Conservation (phyloP, 2,888 invertebrate species). For the Homarus gammarus region DNA sequence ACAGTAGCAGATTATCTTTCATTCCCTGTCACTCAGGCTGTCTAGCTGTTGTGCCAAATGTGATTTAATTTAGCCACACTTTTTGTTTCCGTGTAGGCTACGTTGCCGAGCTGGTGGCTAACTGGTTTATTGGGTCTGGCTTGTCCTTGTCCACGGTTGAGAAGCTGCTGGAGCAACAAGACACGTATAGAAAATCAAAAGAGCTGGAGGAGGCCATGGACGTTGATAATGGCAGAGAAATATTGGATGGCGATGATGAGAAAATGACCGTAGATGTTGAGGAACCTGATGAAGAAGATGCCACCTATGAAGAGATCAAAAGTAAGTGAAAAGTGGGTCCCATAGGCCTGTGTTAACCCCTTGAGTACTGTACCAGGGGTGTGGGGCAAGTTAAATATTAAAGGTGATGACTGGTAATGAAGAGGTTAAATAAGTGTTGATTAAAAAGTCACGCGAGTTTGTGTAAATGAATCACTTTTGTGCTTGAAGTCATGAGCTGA, state of each 20-base stretch:
- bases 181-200: constrained; percentile 14
- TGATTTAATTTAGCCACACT: not conserved
- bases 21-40: too few relatives aligned
- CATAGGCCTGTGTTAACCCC: too few relatives aligned
- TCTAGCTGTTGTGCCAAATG: too few relatives aligned
- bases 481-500: not conserved
- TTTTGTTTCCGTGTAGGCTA: constrained; percentile 84
- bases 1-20: too few relatives aligned
- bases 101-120: constrained; percentile 92
- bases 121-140: constrained; percentile 84
- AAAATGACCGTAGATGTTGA: not conserved
- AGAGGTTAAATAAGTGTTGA: too few relatives aligned
- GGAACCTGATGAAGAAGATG: not conserved
- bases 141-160: constrained; percentile 41
- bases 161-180: constrained; percentile 36
- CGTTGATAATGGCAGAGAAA: not conserved
- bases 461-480: too few relatives aligned
- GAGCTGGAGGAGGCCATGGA: constrained; percentile 11
- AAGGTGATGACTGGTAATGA: too few relatives aligned
- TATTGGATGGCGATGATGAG: not conserved
- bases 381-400: too few relatives aligned
- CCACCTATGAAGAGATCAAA: not conserved
- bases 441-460: too few relatives aligned
- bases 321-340: constrained; percentile 26
- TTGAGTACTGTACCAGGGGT: too few relatives aligned